Base-by-base conservation (phyloP, 2,797 vertebrate species). In the Apogon hyalosoma region DNA sequence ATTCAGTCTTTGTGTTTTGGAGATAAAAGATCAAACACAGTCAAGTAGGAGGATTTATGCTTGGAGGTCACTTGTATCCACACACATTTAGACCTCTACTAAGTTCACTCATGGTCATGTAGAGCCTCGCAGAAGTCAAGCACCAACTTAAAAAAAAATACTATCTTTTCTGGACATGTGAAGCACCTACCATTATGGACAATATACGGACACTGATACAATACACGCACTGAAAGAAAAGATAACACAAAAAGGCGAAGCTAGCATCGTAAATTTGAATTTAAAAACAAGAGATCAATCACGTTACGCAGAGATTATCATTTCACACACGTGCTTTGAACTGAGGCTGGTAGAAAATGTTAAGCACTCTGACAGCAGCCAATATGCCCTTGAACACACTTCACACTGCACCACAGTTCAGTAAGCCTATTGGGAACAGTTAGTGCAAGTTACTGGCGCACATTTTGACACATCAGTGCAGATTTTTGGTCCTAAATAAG, bases 331-430 rank as follows among this genome's bases (percentile, higher is more conserved):
- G 5, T 1, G 39, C 78, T 86, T 79, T 88, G 74, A 87, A 79
- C 45, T 11, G 15, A 33, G 65, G 65, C 68, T 58, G 84, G 64
- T 55, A 24, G 40, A 72, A 81, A 80, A 77, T 72, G 77, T 73
- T 83, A 86, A 83, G 70, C 63, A 43, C 66, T 65, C 71, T 56
- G 79, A 77, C 80, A 75, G 82, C 64, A 81, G 75, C 82, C 80
- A 60, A 70, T 73, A 66, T 45, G 86, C 75, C 90, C 88, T 90
- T 92, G 90, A 90, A 92, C 77, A 75, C 72, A 73, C 69, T 87
- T 88, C 82, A 82, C 81, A 75, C 79, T 51, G 13, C 38, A 55
- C 61, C 60, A 73, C 68, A 73, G 80, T 67, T 83, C 76, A 70
- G 69, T 56, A 50, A 72, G 67, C 77, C 87, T 59, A 48, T 48